phyloP scores from a whole-genome alignment of 2,888 invertebrate species.

The Globia sparganii region DNA sequence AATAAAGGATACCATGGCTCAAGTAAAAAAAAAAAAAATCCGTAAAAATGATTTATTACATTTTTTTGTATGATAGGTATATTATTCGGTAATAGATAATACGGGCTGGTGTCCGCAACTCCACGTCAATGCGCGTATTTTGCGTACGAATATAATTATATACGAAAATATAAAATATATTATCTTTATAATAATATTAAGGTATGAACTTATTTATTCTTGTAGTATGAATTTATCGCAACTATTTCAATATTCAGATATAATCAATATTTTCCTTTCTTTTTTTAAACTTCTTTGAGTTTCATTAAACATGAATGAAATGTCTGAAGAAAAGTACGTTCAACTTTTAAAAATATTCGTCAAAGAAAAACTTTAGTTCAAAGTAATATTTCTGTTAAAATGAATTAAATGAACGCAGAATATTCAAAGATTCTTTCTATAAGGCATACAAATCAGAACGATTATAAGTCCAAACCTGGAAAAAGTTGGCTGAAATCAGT shows the following conservation, averaged over 20 bases:
- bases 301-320: conserved; percentile 27
- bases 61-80: no score
- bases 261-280: conserved; percentile 21
- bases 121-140: no score
- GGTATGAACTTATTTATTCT: neutral
- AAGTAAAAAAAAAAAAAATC: no score
- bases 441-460: neutral
- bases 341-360: conserved; percentile 28
- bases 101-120: no score
- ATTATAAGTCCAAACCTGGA: neutral
- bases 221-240: neutral
- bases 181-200: neutral
- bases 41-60: no score
- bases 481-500: neutral
- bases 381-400: conserved; percentile 33
- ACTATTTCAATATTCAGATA: conserved; percentile 20
- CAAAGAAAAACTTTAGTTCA: conserved; percentile 42
- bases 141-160: no score
- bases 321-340: conserved; percentile 4
- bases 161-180: no score
- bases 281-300: conserved; percentile 15
- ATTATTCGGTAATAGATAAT: no score
- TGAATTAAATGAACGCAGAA: conserved; percentile 26
- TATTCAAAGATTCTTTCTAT: conserved; percentile 24
- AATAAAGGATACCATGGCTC: neutral